Conservation (phyloP, 2,888 invertebrate genomes). For the Drosophila colorata region DNA sequence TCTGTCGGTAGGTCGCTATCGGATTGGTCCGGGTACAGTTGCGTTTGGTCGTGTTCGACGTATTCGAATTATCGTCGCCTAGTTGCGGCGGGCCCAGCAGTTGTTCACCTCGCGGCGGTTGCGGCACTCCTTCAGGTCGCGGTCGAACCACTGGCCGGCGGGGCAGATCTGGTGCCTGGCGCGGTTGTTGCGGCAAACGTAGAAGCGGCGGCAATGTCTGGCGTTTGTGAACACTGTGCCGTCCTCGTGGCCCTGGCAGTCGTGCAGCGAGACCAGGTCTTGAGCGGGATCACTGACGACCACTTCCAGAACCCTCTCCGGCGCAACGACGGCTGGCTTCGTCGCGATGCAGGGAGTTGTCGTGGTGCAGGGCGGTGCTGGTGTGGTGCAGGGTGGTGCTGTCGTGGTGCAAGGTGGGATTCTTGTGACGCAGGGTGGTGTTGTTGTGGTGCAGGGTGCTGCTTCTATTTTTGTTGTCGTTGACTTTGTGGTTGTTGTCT, state of each 20-base stretch:
- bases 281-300: conserved; percentile 4
- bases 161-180: conserved; percentile 49
- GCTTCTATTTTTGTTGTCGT: background rate
- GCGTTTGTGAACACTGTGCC: conserved; percentile 48
- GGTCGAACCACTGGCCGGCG: conserved; percentile 57
- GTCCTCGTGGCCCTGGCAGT: conserved; percentile 46
- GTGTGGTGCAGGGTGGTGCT: conserved; percentile 6
- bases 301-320: background rate
- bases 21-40: conserved; percentile 21
- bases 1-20: background rate
- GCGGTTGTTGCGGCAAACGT: conserved; percentile 50
- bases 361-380: background rate
- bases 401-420: conserved; percentile 10
- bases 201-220: conserved; percentile 60
- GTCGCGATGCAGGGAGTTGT: conserved; percentile 11
- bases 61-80: conserved; percentile 6
- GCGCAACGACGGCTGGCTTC: background rate
- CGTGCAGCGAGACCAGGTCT: conserved; percentile 16
- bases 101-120: conserved; percentile 37
- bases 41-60: background rate
- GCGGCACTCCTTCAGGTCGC: conserved; percentile 47
- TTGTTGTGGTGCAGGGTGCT: conserved; percentile 13
- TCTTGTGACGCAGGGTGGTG: conserved; percentile 11
- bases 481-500: background rate
- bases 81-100: conserved; percentile 47